Conservation (phyloP, 2,888 invertebrate species). For the Leptura quadrifasciata region DNA sequence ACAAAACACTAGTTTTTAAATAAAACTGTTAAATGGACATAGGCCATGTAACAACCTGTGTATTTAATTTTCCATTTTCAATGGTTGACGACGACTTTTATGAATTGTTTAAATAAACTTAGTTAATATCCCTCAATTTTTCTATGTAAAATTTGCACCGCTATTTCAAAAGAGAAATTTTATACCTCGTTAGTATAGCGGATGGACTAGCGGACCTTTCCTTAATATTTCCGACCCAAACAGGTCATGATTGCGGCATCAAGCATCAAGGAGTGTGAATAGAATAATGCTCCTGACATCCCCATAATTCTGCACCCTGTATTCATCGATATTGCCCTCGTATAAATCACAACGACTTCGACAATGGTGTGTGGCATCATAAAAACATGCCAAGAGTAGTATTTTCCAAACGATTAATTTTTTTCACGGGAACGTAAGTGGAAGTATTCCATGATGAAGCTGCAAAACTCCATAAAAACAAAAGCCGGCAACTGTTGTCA, state of each 20-base stretch:
- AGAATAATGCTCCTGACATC: not conserved
- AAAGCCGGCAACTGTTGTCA: slow-evolving; percentile 54
- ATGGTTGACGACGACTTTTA: too few relatives aligned
- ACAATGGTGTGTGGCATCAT: not conserved
- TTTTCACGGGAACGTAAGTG: slow-evolving; percentile 9
- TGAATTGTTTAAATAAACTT: too few relatives aligned
- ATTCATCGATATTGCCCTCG: not conserved
- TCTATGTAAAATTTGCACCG: too few relatives aligned
- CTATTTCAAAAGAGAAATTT: too few relatives aligned
- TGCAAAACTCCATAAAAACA: slow-evolving; percentile 47
- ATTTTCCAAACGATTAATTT: slow-evolving; percentile 10
- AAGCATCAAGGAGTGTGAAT: not conserved
- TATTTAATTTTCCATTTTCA: too few relatives aligned
- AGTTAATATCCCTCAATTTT: too few relatives aligned
- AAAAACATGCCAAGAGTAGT: slow-evolving; percentile 9
- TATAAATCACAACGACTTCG: slow-evolving; percentile 6
- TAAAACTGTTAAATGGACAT: too few relatives aligned
- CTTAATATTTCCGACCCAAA: not conserved
- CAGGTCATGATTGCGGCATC: not conserved
- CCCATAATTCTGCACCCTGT: not conserved
- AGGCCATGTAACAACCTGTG: too few relatives aligned
- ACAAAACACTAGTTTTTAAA: too few relatives aligned
- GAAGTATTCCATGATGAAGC: slow-evolving; percentile 3
- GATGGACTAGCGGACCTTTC: not conserved
- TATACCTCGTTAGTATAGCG: too few relatives aligned